Conservation (phyloP, 2,888 invertebrate genomes). For the Ormia ochracea region DNA sequence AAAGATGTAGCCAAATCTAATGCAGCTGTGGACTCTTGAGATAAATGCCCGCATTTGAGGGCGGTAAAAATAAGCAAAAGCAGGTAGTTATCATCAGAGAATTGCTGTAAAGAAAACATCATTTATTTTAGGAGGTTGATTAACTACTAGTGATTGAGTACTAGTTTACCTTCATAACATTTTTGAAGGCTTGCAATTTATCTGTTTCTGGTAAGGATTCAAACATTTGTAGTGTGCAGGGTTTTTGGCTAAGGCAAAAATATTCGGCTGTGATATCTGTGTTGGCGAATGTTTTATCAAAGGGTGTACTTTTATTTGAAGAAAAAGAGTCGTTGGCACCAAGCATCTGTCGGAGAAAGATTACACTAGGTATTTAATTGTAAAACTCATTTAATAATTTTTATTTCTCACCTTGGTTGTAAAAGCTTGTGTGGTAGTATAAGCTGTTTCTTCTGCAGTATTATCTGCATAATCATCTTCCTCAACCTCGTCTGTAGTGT, state of each 20-base stretch:
- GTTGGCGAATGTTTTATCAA: slow-evolving; percentile 55
- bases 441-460: slow-evolving; percentile 69
- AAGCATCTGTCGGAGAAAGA: slow-evolving; percentile 67
- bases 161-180: slow-evolving; percentile 70
- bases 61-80: slow-evolving; percentile 74
- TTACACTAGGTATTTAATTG: no score
- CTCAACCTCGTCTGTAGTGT: slow-evolving; percentile 76
- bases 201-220: slow-evolving; percentile 70
- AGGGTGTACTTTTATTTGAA: slow-evolving; percentile 63
- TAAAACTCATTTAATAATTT: not conserved
- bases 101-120: slow-evolving; percentile 67
- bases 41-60: slow-evolving; percentile 74
- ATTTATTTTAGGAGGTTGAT: not conserved
- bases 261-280: slow-evolving; percentile 66
- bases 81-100: slow-evolving; percentile 72
- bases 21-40: slow-evolving; percentile 71
- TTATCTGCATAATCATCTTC: slow-evolving; percentile 70
- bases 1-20: slow-evolving; percentile 71
- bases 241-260: slow-evolving; percentile 72
- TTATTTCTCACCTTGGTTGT: slow-evolving; percentile 55
- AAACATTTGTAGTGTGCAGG: slow-evolving; percentile 72
- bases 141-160: not conserved
- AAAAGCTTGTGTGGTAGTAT: slow-evolving; percentile 65
- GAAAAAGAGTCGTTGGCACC: slow-evolving; percentile 65
- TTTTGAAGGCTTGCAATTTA: slow-evolving; percentile 71